Evolutionary conservation across 2,888 invertebrate species (phyloP).

Genomic region (Nemurella pictetii): DNA sequence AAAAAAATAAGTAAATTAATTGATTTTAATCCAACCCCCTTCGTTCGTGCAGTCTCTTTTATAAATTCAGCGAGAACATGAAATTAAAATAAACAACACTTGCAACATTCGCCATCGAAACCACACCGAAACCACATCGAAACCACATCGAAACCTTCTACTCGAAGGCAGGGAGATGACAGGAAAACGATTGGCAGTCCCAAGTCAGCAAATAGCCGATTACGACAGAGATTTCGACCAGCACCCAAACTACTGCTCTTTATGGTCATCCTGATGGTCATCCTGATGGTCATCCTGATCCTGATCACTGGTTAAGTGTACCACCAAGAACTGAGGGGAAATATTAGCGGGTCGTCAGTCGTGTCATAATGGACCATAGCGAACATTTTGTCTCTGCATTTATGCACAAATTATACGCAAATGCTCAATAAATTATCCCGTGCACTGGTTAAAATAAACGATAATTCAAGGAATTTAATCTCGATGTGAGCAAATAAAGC

Average conservation of each 20-base stretch:
- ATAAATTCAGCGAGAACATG: no score
- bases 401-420: neutral
- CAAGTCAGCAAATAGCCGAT: neutral
- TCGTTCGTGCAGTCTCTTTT: no score
- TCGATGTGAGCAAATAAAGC: neutral
- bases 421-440: neutral
- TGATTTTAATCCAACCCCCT: no score
- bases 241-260: neutral
- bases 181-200: neutral
- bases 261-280: no score
- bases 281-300: neutral
- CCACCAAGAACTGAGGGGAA: neutral
- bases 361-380: neutral
- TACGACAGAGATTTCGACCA: neutral
- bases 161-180: neutral
- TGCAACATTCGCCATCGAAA: no score
- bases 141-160: no score
- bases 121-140: no score
- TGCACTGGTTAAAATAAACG: neutral
- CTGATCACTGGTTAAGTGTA: neutral
- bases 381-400: neutral
- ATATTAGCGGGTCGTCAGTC: neutral
- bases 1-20: no score
- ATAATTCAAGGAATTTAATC: neutral
- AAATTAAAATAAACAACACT: no score